A percentile compares a stretch with the other conserved stretches of the same genome.
Evolutionary conservation across 2,888 invertebrate species (phyloP).

Genomic region (Timandra comae): DNA sequence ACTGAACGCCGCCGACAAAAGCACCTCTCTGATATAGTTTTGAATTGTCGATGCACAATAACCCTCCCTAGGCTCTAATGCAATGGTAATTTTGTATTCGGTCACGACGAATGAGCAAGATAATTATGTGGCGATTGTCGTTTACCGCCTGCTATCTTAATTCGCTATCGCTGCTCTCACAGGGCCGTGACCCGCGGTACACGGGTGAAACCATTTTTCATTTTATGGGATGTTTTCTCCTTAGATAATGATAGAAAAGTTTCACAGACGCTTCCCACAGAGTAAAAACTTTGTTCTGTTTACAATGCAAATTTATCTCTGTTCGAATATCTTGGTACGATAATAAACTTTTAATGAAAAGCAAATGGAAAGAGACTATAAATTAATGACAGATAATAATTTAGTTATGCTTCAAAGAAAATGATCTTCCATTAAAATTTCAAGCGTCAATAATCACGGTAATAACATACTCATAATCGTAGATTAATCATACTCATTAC

Average conservation of each 20-base stretch:
- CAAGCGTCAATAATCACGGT: constrained; percentile 13
- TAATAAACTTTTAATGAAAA: constrained; percentile 9
- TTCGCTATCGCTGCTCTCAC: constrained; percentile 66
- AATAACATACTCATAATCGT: constrained; percentile 3
- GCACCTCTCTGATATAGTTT: constrained; percentile 67
- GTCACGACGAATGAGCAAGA: constrained; percentile 72
- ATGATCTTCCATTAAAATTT: constrained; percentile 15
- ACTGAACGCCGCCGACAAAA: constrained; percentile 57
- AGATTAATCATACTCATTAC: too few species aligned
- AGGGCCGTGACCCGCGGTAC: constrained; percentile 64
- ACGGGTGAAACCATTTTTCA: constrained; percentile 68
- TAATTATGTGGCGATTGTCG: constrained; percentile 70
- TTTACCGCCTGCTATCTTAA: constrained; percentile 63
- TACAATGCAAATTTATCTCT: constrained; percentile 21
- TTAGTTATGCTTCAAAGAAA: constrained; percentile 13
- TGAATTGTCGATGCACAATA: constrained; percentile 65
- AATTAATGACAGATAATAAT: too few species aligned
- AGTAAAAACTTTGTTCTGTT: constrained; percentile 22
- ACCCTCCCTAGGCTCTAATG: constrained; percentile 69
- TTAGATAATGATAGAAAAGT: constrained; percentile 47
- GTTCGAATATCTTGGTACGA: too few species aligned
- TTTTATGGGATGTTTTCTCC: constrained; percentile 62
- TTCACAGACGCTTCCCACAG: constrained; percentile 36
- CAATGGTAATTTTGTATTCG: constrained; percentile 61
- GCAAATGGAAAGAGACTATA: too few species aligned